Conservation (phyloP, 2,888 invertebrate species). For the Hirtodrosophila trivittata region DNA sequence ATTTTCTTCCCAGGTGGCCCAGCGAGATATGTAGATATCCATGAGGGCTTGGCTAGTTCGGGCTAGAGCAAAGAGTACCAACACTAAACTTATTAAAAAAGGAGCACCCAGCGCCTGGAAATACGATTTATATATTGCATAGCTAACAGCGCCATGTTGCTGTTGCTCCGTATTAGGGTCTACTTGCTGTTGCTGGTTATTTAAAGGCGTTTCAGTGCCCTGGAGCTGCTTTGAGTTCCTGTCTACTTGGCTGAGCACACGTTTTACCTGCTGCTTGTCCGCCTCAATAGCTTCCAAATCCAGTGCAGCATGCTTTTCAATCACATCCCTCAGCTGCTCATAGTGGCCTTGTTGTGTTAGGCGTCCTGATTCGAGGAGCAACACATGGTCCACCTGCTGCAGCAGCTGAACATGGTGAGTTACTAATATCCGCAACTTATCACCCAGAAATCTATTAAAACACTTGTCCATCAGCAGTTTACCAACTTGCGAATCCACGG, state of each 20-base stretch:
- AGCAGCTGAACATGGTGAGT: constrained; percentile 88
- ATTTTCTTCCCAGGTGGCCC: constrained; percentile 84
- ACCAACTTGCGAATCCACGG: constrained; percentile 91
- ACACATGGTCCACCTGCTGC: constrained; percentile 84
- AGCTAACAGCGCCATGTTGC: constrained; percentile 86
- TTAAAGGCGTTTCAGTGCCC: constrained; percentile 8
- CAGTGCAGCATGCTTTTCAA: constrained; percentile 83
- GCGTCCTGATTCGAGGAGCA: constrained; percentile 85
- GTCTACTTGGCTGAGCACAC: constrained; percentile 74
- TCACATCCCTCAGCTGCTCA: constrained; percentile 84
- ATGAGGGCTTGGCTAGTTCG: constrained; percentile 87
- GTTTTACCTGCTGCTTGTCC: constrained; percentile 66
- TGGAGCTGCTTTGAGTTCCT: constrained; percentile 61
- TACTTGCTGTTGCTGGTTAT: constrained; percentile 24
- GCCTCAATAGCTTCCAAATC: constrained; percentile 71
- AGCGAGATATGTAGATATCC: constrained; percentile 90
- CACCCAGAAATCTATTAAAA: constrained; percentile 85
- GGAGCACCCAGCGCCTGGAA: constrained; percentile 85
- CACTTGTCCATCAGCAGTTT: constrained; percentile 90
- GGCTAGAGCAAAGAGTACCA: constrained; percentile 85
- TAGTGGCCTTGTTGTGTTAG: constrained; percentile 80
- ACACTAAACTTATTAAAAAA: constrained; percentile 62
- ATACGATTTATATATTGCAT: constrained; percentile 86
- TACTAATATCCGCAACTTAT: constrained; percentile 88
- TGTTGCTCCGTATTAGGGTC: constrained; percentile 84